Conservation (phyloP, 2,888 invertebrate species). For the Priapulus caudatus region DNA sequence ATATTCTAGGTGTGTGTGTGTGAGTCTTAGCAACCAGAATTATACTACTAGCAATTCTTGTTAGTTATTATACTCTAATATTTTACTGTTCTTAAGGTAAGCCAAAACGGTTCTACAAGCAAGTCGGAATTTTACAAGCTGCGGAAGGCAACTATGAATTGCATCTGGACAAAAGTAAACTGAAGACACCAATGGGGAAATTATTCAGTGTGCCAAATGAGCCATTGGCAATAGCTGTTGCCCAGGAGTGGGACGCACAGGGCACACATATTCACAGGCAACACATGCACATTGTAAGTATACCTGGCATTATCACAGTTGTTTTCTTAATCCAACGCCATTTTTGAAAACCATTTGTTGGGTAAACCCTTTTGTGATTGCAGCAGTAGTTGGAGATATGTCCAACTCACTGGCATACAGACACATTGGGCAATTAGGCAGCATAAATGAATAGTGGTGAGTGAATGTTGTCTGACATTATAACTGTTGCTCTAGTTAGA, state of each 20-base stretch:
- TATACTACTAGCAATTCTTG: no score
- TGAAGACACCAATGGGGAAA: slow-evolving; percentile 77
- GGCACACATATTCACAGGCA: slow-evolving; percentile 59
- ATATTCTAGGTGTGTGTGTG: no score
- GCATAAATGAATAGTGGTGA: neutral
- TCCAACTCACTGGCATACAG: no score
- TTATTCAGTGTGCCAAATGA: slow-evolving; percentile 66
- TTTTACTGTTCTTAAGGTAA: slow-evolving; percentile 27
- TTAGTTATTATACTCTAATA: no score
- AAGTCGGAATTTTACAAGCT: slow-evolving; percentile 29
- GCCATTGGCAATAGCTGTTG: slow-evolving; percentile 78
- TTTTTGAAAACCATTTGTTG: no score
- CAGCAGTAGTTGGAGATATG: no score
- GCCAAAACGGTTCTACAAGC: slow-evolving; percentile 37
- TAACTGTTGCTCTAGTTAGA: slow-evolving; percentile 11
- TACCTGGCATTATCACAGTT: no score
- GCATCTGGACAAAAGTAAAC: slow-evolving; percentile 69
- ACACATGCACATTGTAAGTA: slow-evolving; percentile 72
- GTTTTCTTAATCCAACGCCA: no score
- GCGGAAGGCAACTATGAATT: slow-evolving; percentile 51
- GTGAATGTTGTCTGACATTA: slow-evolving; percentile 4
- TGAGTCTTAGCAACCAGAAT: no score
- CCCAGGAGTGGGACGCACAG: slow-evolving; percentile 87
- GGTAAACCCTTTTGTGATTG: no score
- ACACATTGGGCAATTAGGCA: no score